Evolutionary conservation across 1,140 invertebrate genomes (phyloP).

Genomic region (Aphidius ervi): DNA sequence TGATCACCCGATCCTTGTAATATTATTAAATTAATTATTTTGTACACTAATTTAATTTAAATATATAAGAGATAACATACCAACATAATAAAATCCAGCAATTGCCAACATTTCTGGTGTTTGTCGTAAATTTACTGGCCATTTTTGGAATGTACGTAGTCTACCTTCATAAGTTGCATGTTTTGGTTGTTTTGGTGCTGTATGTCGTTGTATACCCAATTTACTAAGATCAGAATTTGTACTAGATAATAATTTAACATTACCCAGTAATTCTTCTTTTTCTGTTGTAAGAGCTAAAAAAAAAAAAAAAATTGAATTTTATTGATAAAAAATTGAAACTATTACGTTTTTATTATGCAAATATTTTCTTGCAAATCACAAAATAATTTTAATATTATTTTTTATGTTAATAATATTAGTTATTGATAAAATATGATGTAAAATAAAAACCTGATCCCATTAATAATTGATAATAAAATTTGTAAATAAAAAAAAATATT

Average conservation of each 20-base stretch:
- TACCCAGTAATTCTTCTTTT: conserved; percentile 36
- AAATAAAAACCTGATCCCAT: conserved; percentile 27
- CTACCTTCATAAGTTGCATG: conserved; percentile 63
- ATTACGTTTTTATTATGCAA: conserved; percentile 5
- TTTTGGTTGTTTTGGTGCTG: conserved; percentile 57
- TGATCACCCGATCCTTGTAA: conserved; percentile 58
- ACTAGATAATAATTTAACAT: conserved; percentile 39
- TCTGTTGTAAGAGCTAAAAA: conserved; percentile 20
- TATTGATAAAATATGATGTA: background rate
- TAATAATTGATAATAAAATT: conserved; percentile 9
- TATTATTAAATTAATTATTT: background rate
- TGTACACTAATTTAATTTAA: background rate
- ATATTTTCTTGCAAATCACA: background rate
- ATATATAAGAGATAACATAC: conserved; percentile 39
- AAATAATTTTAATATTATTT: too few relatives aligned
- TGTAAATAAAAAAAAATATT: background rate
- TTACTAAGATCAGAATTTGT: conserved; percentile 50
- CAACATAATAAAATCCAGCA: conserved; percentile 76
- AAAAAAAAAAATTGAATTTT: conserved; percentile 4
- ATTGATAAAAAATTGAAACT: conserved; percentile 3
- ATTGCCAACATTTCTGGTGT: conserved; percentile 63
- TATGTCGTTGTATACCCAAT: conserved; percentile 63
- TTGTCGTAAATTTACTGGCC: conserved; percentile 63
- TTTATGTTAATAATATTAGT: background rate
- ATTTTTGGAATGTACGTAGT: conserved; percentile 60